Conservation (phyloP, 1,140 invertebrate species). For the Ericerus pela region DNA sequence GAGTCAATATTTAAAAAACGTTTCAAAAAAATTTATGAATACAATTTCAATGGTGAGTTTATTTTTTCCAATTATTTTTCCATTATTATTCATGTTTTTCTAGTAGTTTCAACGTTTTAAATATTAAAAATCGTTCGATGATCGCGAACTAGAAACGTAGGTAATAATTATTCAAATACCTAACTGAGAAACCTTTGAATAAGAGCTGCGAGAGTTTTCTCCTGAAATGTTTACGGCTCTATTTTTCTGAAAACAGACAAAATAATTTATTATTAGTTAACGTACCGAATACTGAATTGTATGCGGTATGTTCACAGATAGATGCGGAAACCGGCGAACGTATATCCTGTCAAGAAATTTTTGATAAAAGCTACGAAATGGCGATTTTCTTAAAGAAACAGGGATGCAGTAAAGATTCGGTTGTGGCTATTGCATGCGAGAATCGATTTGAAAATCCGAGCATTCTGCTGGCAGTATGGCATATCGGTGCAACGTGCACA, state of each 20-base stretch:
- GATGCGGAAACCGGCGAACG: not conserved
- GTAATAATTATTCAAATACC: not conserved
- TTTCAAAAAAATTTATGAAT: not conserved
- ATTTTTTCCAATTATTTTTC: not conserved
- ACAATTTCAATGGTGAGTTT: not conserved
- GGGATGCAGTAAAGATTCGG: not conserved
- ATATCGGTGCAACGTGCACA: not conserved
- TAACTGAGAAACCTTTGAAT: not conserved
- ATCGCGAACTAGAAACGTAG: not conserved
- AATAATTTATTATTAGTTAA: not conserved
- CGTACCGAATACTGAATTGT: not conserved
- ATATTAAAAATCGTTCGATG: not conserved
- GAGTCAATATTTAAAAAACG: not conserved
- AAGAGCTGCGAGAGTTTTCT: not conserved
- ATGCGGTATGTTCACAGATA: not conserved
- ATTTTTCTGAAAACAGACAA: not conserved
- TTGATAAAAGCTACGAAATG: not conserved
- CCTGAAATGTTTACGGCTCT: not conserved
- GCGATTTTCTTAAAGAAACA: not conserved
- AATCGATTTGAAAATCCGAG: not conserved
- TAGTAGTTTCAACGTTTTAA: not conserved
- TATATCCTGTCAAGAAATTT: not conserved
- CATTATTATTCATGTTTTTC: not conserved
- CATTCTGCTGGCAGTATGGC: not conserved
- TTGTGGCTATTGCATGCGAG: not conserved